phyloP scores from a whole-genome alignment of 2,888 invertebrate genomes.

The Creontiades dilutus region DNA sequence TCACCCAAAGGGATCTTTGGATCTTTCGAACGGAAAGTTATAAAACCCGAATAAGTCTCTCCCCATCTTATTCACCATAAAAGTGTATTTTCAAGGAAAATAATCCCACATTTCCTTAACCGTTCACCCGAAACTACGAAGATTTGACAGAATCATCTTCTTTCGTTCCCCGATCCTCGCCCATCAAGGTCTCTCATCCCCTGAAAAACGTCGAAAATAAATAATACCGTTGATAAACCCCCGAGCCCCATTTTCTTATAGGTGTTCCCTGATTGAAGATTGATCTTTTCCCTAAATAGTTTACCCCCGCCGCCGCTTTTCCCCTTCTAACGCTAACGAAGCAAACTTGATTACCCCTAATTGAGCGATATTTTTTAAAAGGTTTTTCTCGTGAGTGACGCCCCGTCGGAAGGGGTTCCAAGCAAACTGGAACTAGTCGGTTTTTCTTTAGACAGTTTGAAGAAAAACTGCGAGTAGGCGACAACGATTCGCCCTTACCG shows the following conservation, averaged over 20 bases:
- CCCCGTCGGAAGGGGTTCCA: background rate
- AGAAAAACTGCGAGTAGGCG: background rate
- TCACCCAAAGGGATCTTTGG: too few species aligned
- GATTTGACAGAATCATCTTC: too few species aligned
- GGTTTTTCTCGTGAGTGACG: background rate
- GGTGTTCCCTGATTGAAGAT: constrained; percentile 23
- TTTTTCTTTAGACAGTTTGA: background rate
- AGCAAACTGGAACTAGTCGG: background rate
- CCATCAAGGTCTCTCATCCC: too few species aligned
- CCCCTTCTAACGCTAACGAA: background rate
- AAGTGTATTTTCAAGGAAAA: too few species aligned
- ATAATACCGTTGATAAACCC: too few species aligned
- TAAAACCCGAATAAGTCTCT: too few species aligned
- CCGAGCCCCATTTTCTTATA: background rate
- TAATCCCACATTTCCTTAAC: too few species aligned
- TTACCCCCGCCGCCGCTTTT: background rate
- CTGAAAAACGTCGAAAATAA: too few species aligned
- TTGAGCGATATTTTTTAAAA: constrained; percentile 22
- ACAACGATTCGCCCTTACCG: background rate
- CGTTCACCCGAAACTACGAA: too few species aligned
- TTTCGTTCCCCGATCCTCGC: too few species aligned
- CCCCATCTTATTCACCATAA: too few species aligned
- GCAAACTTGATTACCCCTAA: background rate
- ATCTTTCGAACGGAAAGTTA: too few species aligned
- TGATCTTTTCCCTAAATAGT: constrained; percentile 22